Base-by-base conservation (phyloP, 1,140 invertebrate genomes). In the Rhopalosiphum maidis region DNA sequence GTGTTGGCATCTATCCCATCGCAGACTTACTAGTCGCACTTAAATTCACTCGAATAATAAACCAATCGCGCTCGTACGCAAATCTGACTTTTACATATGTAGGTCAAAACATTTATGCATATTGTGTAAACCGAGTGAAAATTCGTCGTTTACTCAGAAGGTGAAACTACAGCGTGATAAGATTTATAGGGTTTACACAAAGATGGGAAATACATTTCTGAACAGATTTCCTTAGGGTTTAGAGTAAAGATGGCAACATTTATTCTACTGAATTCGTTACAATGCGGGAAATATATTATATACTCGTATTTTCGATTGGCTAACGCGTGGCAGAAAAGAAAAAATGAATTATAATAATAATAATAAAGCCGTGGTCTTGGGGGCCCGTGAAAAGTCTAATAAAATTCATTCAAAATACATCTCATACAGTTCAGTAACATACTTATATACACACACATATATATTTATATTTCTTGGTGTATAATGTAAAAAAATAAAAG, bases 221-320 rank as follows among this genome's bases (percentile, higher is more conserved):
- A 90, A 90, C 43, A 90, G 89, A 90, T 90, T 90, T 60, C 89
- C 89, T 90, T 30, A 21, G 54, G 89, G 54, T 60, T 90, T 68
- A 43, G 11, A 30, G 54, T 43, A 43, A 68, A 90, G 25, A 90
- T 60, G 43, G 89, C 37, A 77, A 77, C 60, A 68, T 60, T 90
- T 90, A 43, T 43, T 89, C 22, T 37, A 7, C n/a, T 30, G 37
- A 68, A 90, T 60, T 68, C 25, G 41, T 90, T 41, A 68, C 54
- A 43, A 68, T 35, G 54, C 22, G 9, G 54, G 46, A 51, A 88
- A 88, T 89, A 89, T 54, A 88, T 46, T 77, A 86, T 48, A n/a
- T 46, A 87, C 43, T 51, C 46, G 46, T 87, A 48, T 87, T 21
- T 48, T 87, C 46, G 30, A 87, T 87, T 51, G 46, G 86, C 30